Percentiles rank a stretch among this genome's conserved stretches.
Evolutionary conservation across 2,797 vertebrate species (phyloP).

Genomic region (Rhinoraja longicauda): DNA sequence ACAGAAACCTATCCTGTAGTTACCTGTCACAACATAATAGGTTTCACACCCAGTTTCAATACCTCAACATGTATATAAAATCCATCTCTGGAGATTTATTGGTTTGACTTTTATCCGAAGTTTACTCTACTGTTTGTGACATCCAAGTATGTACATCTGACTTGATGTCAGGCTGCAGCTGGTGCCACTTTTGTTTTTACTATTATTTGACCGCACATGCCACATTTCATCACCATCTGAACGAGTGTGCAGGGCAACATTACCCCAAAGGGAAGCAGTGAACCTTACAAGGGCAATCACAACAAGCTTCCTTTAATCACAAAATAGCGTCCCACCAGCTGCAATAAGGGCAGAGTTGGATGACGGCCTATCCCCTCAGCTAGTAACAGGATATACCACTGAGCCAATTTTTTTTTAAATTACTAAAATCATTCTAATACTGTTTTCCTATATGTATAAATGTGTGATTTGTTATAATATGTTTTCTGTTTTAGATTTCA

Average conservation of each 20-base stretch:
- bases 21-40: neutral
- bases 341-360: neutral
- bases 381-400: neutral
- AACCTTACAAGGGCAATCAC: constrained; percentile 1
- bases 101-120: constrained; percentile 9
- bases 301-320: constrained; percentile 29
- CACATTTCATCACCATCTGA: constrained; percentile 9
- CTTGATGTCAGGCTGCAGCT: constrained; percentile 10
- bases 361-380: neutral
- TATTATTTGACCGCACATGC: neutral
- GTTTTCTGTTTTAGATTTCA: neutral
- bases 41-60: neutral
- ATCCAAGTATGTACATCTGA: neutral
- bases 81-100: neutral
- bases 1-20: neutral
- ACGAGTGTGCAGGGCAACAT: neutral
- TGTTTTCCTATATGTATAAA: neutral
- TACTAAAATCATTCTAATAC: neutral
- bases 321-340: constrained; percentile 14
- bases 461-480: neutral
- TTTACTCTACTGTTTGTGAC: neutral
- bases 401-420: neutral
- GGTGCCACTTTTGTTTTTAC: neutral
- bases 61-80: neutral
- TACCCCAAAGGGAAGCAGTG: constrained; percentile 4